Evolutionary conservation across 2,797 vertebrate species (phyloP), one percentile per base, ranked within the genome.

Genomic region (Neosilurus mollespiculum): DNA sequence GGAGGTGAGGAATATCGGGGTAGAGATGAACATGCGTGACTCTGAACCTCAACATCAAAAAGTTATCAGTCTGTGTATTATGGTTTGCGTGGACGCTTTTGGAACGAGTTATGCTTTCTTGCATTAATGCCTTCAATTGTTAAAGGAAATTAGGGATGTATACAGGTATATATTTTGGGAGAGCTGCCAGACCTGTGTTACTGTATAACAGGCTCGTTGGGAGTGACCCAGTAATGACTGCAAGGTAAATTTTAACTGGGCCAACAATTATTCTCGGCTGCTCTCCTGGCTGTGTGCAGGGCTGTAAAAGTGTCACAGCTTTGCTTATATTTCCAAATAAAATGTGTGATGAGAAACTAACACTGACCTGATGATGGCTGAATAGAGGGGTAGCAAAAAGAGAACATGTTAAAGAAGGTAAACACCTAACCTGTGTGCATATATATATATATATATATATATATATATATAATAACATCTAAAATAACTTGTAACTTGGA

Each of bases 141-240:
- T 7, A 37, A 37, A 37, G 37, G 4, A 20, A 5, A 43, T 56
- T 56, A 3, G 16, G 16, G 3, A 18, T 56, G 14, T 16, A 56
- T 16, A 43, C 8, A 43, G 4, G 8, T 43, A 43, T 43, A 43
- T 43, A 43, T 43, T 62, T 30, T 71, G 12, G 10, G 24, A 37
- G 22, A 79, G 24, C 2, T 24, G 58, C 54, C 56, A 70, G 22
- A 22, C 24, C 22, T 2, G 9, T 59, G 58, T 72, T 81, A 34
- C 84, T 81, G 15, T 78, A 78, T 26, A 65, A 58, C 58, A 30
- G 66, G 49, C 80, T 65, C 24, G 14, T 58, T 78, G 66, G 73
- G 80, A 82, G 75, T 85, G 53, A 78, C 80, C 75, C 66, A 85
- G 49, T 78, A 85, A 71, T 34, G 59, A 82, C 75, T 37, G 58